Conservation (phyloP, 1,140 invertebrate species). For the Zaprionus kolodkinae region DNA sequence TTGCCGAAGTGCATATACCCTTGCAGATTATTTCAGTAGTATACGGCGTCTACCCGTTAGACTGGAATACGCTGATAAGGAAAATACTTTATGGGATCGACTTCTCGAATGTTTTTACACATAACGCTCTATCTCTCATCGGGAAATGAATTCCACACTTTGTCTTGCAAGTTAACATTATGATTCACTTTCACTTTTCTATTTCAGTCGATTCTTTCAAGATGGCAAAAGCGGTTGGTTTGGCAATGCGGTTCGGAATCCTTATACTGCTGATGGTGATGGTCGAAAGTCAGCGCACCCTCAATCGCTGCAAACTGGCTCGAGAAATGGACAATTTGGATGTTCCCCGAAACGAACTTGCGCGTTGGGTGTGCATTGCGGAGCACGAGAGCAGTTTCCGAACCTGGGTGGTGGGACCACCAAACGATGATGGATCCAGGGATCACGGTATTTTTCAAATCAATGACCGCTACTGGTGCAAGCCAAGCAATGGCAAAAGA, state of each 20-base stretch:
- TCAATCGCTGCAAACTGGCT: conserved; percentile 40
- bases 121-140: too few species aligned
- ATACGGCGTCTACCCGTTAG: too few species aligned
- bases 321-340: conserved; percentile 17
- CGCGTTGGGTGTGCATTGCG: conserved; percentile 46
- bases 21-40: too few species aligned
- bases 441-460: conserved; percentile 86
- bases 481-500: conserved; percentile 2
- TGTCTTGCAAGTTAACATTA: too few species aligned
- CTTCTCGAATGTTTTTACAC: too few species aligned
- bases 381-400: conserved; percentile 42
- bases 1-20: too few species aligned
- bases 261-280: not conserved
- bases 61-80: too few species aligned
- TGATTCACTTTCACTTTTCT: too few species aligned
- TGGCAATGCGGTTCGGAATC: not conserved
- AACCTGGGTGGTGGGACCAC: conserved; percentile 25
- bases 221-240: conserved; percentile 15
- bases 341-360: conserved; percentile 26
- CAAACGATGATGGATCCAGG: conserved; percentile 84
- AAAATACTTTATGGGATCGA: too few species aligned
- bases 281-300: not conserved
- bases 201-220: not conserved
- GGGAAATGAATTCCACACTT: too few species aligned
- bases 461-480: conserved; percentile 85